Conservation (phyloP, 2,113 vertebrate species). For the Telmatochromis sp. region DNA sequence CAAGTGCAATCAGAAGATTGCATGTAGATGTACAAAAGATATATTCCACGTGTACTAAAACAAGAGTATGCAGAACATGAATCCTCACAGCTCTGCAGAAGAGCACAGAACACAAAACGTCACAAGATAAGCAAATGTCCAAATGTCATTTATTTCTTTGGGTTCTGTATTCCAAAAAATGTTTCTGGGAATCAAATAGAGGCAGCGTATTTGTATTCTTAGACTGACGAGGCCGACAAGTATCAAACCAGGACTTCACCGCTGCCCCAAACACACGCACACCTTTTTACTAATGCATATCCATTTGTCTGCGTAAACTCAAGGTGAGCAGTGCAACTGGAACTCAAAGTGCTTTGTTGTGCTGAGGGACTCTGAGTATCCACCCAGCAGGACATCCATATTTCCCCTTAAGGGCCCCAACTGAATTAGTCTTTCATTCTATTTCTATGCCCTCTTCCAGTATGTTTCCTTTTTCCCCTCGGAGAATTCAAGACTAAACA, state of each 20-base stretch:
- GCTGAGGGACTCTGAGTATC: slow-evolving; percentile 23
- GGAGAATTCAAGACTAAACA: slow-evolving; percentile 5
- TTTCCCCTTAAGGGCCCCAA: slow-evolving; percentile 7
- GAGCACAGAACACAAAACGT: neutral
- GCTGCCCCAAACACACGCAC: neutral
- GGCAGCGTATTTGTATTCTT: neutral
- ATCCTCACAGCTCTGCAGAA: neutral
- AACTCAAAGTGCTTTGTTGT: slow-evolving; percentile 50
- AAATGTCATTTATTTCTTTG: neutral
- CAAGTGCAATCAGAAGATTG: neutral
- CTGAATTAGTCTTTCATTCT: slow-evolving; percentile 25
- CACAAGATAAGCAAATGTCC: neutral
- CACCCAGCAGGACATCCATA: slow-evolving; percentile 28
- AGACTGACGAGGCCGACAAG: neutral
- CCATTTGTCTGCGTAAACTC: slow-evolving; percentile 52
- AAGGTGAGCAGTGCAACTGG: slow-evolving; percentile 52
- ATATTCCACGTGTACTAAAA: neutral
- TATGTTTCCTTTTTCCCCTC: neutral
- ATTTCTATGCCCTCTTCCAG: slow-evolving; percentile 5
- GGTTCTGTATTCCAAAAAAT: neutral
- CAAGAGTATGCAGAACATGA: neutral
- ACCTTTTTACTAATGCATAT: slow-evolving; percentile 45
- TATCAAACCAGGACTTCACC: neutral
- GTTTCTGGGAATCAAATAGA: neutral
- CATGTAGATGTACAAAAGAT: neutral